Evolutionary conservation across 2,113 vertebrate species (phyloP).

Genomic region (Corythaixoides concolor): DNA sequence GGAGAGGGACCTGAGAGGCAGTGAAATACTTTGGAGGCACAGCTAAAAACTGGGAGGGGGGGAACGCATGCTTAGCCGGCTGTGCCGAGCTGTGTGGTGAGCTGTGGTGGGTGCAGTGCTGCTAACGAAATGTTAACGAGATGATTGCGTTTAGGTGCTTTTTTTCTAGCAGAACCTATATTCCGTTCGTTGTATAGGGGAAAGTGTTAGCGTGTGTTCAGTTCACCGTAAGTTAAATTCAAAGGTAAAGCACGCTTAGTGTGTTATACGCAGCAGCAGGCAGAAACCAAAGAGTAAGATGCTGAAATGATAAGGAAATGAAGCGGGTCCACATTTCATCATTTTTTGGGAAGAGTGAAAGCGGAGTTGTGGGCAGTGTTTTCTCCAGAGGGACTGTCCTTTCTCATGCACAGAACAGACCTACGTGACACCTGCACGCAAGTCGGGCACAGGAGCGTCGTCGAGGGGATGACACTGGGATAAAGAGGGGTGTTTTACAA

Average conservation of each 20-base stretch:
- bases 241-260: fast-evolving
- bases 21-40: background rate
- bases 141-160: background rate
- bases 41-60: background rate
- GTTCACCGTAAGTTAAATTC: background rate
- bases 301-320: background rate
- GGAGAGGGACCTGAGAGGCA: background rate
- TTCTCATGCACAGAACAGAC: background rate
- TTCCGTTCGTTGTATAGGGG: background rate
- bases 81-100: background rate
- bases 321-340: background rate
- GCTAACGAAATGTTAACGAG: background rate
- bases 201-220: background rate
- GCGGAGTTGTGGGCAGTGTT: background rate
- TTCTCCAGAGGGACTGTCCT: background rate
- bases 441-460: background rate
- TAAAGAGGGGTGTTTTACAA: background rate
- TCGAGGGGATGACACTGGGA: background rate
- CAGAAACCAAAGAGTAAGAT: background rate
- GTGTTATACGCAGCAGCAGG: background rate
- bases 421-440: fast-evolving
- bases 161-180: background rate
- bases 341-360: background rate
- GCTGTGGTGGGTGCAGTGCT: background rate
- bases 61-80: background rate